Percentiles rank a stretch among this genome's conserved stretches.
phyloP scores from a whole-genome alignment of 2,113 vertebrate species.

The Sakesphorus luctuosus region DNA sequence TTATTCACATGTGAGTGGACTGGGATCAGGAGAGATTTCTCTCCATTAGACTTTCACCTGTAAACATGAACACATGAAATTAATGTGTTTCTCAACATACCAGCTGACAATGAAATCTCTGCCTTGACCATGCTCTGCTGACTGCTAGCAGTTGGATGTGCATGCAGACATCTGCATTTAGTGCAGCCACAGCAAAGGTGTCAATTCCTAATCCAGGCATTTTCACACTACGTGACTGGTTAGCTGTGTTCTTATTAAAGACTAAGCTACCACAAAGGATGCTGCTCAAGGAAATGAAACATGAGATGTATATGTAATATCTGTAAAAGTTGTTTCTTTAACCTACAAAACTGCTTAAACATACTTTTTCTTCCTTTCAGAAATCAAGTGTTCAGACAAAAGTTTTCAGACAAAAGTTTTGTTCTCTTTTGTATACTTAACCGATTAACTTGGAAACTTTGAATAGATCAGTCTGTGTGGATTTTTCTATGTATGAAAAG shows the following conservation, averaged over 20 bases:
- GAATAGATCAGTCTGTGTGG: not conserved
- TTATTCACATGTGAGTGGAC: not conserved
- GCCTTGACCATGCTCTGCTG: not conserved
- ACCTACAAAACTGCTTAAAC: not conserved
- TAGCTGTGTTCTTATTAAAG: not conserved
- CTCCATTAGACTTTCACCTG: not conserved
- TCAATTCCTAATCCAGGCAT: not conserved
- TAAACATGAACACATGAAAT: rapidly evolving
- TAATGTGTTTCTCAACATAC: not conserved
- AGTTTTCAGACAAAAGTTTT: not conserved
- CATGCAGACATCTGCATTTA: not conserved
- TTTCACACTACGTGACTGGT: not conserved
- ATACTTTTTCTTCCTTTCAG: not conserved
- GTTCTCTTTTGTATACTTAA: not conserved
- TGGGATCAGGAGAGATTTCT: not conserved
- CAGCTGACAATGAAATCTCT: not conserved
- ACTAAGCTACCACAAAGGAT: not conserved
- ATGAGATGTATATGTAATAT: not conserved
- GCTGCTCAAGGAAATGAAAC: not conserved
- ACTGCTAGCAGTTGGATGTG: not conserved
- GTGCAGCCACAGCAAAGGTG: not conserved
- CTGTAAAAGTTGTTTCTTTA: not conserved
- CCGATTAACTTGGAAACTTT: not conserved
- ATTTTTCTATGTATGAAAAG: not conserved
- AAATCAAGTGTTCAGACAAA: not conserved